Percentiles rank a stretch among this genome's conserved stretches.
Conservation (phyloP, 2,113 vertebrate genomes). For the Cichladusa arquata region DNA sequence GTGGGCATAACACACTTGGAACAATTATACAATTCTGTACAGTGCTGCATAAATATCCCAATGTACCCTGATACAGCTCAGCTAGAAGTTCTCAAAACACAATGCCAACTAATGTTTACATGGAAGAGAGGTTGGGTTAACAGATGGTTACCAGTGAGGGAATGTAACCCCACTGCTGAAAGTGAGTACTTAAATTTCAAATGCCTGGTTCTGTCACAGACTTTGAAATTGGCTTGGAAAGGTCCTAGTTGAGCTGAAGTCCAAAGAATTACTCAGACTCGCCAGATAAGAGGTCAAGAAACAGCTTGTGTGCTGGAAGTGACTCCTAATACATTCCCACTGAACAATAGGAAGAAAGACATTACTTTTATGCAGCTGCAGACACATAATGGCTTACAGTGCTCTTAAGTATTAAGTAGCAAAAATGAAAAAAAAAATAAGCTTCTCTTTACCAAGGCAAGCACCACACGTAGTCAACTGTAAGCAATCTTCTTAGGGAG, state of each 20-base stretch:
- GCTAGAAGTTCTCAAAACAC: not conserved
- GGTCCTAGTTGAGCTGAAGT: not conserved
- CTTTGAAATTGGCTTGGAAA: not conserved
- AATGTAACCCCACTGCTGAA: not conserved
- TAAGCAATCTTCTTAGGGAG: not conserved
- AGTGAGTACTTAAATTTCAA: not conserved
- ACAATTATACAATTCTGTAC: not conserved
- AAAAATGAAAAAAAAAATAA: not conserved
- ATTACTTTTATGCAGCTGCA: not conserved
- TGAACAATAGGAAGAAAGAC: not conserved
- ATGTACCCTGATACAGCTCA: not conserved
- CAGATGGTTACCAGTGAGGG: not conserved
- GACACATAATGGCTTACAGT: not conserved
- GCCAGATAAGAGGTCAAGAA: not conserved
- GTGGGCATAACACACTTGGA: not conserved
- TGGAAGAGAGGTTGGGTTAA: not conserved
- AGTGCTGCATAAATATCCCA: not conserved
- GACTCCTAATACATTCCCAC: not conserved
- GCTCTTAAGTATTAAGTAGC: not conserved
- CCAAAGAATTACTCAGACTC: not conserved
- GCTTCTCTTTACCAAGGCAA: not conserved
- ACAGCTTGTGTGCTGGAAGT: not conserved
- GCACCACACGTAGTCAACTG: not conserved
- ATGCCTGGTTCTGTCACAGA: not conserved
- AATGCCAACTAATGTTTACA: not conserved